Evolutionary conservation across 1,140 invertebrate species (phyloP).

Genomic region (Camponotus vicinus): DNA sequence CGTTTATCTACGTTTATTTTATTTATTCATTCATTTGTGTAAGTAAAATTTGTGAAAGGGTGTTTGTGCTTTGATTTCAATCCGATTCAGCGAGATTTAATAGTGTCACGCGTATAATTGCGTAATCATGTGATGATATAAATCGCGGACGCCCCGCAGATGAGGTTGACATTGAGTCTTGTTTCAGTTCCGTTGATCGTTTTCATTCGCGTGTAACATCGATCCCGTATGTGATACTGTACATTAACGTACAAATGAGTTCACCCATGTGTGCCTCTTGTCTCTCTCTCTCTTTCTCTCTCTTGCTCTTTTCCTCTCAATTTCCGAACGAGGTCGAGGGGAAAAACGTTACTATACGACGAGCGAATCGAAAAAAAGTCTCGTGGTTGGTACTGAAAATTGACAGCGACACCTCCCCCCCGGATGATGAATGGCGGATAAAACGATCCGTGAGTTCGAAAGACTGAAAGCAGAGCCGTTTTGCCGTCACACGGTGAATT

Average conservation of each 20-base stretch:
- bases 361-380: slow-evolving; percentile 56
- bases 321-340: slow-evolving; percentile 39
- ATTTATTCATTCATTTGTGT: background rate
- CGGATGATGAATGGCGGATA: slow-evolving; percentile 53
- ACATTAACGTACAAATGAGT: slow-evolving; percentile 45
- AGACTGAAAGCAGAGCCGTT: slow-evolving; percentile 40
- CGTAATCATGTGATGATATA: background rate
- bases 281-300: background rate
- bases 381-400: slow-evolving; percentile 50
- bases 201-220: slow-evolving; percentile 43
- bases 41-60: background rate
- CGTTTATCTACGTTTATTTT: background rate
- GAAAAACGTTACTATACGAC: slow-evolving; percentile 51
- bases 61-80: background rate
- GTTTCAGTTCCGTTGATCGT: slow-evolving; percentile 29
- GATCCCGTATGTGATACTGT: slow-evolving; percentile 38
- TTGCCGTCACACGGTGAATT: slow-evolving; percentile 49
- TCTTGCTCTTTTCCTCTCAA: slow-evolving; percentile 27
- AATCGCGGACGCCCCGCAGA: slow-evolving; percentile 18
- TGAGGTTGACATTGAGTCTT: slow-evolving; percentile 16
- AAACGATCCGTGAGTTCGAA: slow-evolving; percentile 53
- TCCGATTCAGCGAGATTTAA: background rate
- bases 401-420: slow-evolving; percentile 51
- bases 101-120: background rate
- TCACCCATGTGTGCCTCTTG: background rate